Evolutionary conservation across 1,140 invertebrate genomes (phyloP), one percentile per base, ranked within the genome.

Genomic region (Diuraphis noxia): DNA sequence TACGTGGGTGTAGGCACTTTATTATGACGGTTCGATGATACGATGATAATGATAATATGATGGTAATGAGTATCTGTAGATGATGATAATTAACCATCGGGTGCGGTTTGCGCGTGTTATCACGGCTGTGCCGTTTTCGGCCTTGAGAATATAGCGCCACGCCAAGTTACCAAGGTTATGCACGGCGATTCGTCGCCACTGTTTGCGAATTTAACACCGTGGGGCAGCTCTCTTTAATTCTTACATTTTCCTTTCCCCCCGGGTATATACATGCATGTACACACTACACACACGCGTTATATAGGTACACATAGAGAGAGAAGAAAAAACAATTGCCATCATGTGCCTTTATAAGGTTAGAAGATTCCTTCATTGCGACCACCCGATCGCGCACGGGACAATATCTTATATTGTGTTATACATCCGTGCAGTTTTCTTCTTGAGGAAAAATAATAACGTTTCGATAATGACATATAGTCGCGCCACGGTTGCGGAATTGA

Each of bases 91-190:
- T 84, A 84, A 34, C 82, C 82, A n/a, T 84, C 30, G 40, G 82
- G 41, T 34, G 82, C 84, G 84, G 84, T 86, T 17, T 72, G n/a
- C n/a, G 17, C 56, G 30, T 52, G 10, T 88, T 49, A 46, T 36
- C 19, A 23, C 13, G 9, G 38, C 25, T 56, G 40, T 56, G 23
- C 36, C 6, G 6, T 63, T 56, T 63, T 38, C 25, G 25, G 36
- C 86, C 86, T 88, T 63, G 86, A 88, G 49, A 63, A 40, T n/a
- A 72, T 40, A 36, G 36, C 86, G 49, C 86, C 49, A 56, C 49
- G 86, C 36, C 86, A 63, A 10, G 40, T 63, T 41, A 40, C 40
- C 86, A 88, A 88, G 86, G 86, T 88, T 88, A 34, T 40, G 52
- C 49, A 88, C 86, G n/a, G n/a, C n/a, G 86, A 88, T 63, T 40